phyloP scores from a whole-genome alignment of 2,797 vertebrate species.

The Cuniculus paca region DNA sequence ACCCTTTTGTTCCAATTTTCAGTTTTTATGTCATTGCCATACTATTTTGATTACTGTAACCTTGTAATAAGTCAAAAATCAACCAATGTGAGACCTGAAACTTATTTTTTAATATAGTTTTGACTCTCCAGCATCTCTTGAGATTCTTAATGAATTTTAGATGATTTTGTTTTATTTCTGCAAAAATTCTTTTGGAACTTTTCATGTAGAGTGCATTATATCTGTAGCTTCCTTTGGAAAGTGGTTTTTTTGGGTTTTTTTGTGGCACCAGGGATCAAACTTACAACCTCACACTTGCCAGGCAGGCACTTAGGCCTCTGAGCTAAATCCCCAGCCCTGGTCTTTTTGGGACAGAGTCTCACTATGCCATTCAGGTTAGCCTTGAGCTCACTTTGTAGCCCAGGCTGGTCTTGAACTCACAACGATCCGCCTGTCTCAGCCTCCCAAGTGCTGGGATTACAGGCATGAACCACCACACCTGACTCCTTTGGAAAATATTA shows the following conservation, averaged over 20 bases:
- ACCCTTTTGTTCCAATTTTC: background rate
- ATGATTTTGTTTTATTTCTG: background rate
- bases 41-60: background rate
- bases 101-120: background rate
- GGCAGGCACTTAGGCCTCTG: too few relatives aligned
- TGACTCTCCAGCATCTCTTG: background rate
- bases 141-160: slow-evolving; percentile 22
- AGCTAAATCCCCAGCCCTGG: too few relatives aligned
- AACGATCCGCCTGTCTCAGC: too few relatives aligned
- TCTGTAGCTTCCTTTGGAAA: background rate
- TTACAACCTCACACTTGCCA: too few relatives aligned
- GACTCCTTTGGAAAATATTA: background rate
- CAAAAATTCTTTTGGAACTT: background rate
- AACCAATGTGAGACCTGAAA: background rate
- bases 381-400: too few relatives aligned
- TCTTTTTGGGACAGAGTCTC: too few relatives aligned
- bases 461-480: too few relatives aligned
- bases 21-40: background rate
- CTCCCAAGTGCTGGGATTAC: too few relatives aligned
- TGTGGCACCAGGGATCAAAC: too few relatives aligned
- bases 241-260: too few relatives aligned
- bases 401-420: too few relatives aligned
- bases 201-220: background rate
- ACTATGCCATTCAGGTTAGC: too few relatives aligned
- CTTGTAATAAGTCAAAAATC: background rate